Evolutionary conservation across 2,797 vertebrate species (phyloP).

Genomic region (Chanos chanos): DNA sequence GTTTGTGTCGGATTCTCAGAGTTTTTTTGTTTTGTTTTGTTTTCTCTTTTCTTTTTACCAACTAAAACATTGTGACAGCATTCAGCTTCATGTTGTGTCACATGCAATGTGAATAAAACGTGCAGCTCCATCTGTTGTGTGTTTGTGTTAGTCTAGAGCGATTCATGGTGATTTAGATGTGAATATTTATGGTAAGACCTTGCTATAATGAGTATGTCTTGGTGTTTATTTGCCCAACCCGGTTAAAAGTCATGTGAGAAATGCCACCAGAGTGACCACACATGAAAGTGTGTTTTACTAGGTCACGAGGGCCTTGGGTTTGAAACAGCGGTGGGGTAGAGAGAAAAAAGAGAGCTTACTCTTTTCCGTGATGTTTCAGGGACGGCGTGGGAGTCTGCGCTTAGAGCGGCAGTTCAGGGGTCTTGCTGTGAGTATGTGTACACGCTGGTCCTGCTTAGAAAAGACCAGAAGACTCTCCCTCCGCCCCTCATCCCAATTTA

Average conservation of each 20-base stretch:
- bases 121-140: conserved; percentile 50
- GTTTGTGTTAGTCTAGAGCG: conserved; percentile 61
- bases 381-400: conserved; percentile 43
- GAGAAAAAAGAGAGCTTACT: conserved; percentile 16
- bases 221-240: conserved; percentile 61
- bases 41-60: too few species aligned
- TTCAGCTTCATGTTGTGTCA: not conserved
- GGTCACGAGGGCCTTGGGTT: conserved; percentile 14
- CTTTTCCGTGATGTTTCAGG: conserved; percentile 44
- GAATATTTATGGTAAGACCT: conserved; percentile 71
- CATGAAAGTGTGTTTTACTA: conserved; percentile 41
- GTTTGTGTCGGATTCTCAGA: conserved; percentile 40
- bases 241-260: conserved; percentile 55
- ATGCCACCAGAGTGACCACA: conserved; percentile 57
- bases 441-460: conserved; percentile 43
- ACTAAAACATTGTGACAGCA: conserved; percentile 39
- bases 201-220: conserved; percentile 66
- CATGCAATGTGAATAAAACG: conserved; percentile 43
- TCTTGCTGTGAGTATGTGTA: conserved; percentile 38
- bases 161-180: conserved; percentile 62
- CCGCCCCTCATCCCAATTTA: conserved; percentile 32
- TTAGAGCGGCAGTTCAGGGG: conserved; percentile 41
- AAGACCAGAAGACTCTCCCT: conserved; percentile 3
- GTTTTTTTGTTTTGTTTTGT: conserved; percentile 48
- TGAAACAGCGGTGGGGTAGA: not conserved